phyloP scores from a whole-genome alignment of 2,113 vertebrate genomes.

The Menidia beryllina region DNA sequence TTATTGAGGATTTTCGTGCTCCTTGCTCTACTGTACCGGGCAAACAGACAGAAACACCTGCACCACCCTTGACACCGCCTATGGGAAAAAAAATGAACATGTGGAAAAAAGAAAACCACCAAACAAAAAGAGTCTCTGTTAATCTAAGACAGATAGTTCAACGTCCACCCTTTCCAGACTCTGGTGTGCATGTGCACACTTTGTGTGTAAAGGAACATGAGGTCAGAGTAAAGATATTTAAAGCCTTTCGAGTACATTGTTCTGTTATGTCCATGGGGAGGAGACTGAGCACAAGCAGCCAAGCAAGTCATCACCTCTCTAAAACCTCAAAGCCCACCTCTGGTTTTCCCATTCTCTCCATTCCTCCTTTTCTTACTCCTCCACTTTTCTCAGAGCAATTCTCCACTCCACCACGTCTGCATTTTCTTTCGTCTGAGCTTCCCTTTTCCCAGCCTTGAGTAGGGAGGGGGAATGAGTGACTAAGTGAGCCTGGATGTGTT shows the following conservation, averaged over 20 bases:
- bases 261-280: slow-evolving; percentile 71
- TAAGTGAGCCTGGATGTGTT: slow-evolving; percentile 68
- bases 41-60: slow-evolving; percentile 66
- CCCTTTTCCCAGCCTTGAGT: slow-evolving; percentile 33
- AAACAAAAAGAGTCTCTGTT: slow-evolving; percentile 6
- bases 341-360: slow-evolving; percentile 56
- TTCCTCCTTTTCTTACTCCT: slow-evolving; percentile 22
- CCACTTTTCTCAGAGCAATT: slow-evolving; percentile 34
- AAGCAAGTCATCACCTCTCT: slow-evolving; percentile 72
- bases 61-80: slow-evolving; percentile 28
- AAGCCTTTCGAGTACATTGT: slow-evolving; percentile 75
- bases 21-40: slow-evolving; percentile 58
- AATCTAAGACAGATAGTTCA: slow-evolving; percentile 58
- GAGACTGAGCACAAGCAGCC: slow-evolving; percentile 62
- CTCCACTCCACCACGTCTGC: slow-evolving; percentile 26
- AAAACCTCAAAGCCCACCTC: slow-evolving; percentile 67
- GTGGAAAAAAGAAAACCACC: slow-evolving; percentile 47
- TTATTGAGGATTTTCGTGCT: slow-evolving; percentile 61
- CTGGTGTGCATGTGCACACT: slow-evolving; percentile 20
- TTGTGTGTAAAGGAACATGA: slow-evolving; percentile 61
- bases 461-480: slow-evolving; percentile 32
- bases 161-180: slow-evolving; percentile 49
- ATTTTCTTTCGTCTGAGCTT: slow-evolving; percentile 40
- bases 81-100: slow-evolving; percentile 46
- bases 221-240: slow-evolving; percentile 79